These are phyloP conservation scores for Chrysina gloriosa DNA, from an alignment of 2,888 invertebrate species.

Conservation along the genomic window DNA sequence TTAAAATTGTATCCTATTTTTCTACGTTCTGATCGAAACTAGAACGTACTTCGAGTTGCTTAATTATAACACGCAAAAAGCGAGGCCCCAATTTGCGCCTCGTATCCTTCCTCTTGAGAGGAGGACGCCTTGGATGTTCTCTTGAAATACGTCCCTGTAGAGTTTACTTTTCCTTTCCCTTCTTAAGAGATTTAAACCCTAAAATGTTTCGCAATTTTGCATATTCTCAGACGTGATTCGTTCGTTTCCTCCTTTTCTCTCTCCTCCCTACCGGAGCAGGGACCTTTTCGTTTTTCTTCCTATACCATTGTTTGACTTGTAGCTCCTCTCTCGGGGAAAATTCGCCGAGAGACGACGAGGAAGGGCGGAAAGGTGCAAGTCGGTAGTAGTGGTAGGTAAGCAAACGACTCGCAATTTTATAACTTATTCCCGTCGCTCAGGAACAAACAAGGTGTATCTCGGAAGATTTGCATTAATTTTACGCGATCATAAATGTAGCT, in stretches of 20 bases:
- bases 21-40: too few species aligned
- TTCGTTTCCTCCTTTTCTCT: not conserved
- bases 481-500: conserved; percentile 63
- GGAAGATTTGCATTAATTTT: conserved; percentile 66
- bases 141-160: conserved; percentile 8
- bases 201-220: conserved; percentile 56
- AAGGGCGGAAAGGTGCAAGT: conserved; percentile 10
- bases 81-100: too few species aligned
- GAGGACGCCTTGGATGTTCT: too few species aligned
- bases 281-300: conserved; percentile 25
- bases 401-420: conserved; percentile 61
- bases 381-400: conserved; percentile 51
- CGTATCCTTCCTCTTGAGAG: too few species aligned
- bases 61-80: too few species aligned
- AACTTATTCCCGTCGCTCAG: conserved; percentile 47
- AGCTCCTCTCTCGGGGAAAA: not conserved
- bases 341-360: not conserved
- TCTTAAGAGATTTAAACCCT: conserved; percentile 37
- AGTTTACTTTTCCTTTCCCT: conserved; percentile 12
- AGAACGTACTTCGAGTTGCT: too few species aligned
- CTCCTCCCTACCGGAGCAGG: not conserved
- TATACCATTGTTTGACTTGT: conserved; percentile 48
- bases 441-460: conserved; percentile 64
- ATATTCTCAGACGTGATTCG: conserved; percentile 54
- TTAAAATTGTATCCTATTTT: too few species aligned